A percentile compares a stretch with the other conserved stretches of the same genome.
These are phyloP conservation scores for Gastrophryne carolinensis DNA, from an alignment of 2,797 vertebrate genomes.

Conservation along the genomic window DNA sequence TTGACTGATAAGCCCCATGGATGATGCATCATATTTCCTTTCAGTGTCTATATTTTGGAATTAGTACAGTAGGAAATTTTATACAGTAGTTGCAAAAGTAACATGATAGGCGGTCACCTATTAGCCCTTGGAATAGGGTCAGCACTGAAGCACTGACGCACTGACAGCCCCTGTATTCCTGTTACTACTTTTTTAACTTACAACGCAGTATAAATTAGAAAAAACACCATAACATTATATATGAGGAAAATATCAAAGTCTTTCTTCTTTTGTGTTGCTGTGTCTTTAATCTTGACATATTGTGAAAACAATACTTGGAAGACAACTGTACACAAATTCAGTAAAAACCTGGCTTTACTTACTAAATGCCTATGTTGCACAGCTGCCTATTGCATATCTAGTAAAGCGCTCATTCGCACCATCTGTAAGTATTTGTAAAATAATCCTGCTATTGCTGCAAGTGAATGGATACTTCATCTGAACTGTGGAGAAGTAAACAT, in stretches of 20 bases:
- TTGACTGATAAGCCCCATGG: no score
- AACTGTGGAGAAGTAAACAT: not conserved
- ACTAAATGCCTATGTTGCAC: slow-evolving; percentile 19
- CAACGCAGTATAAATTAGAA: no score
- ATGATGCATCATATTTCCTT: no score
- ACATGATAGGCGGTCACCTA: no score
- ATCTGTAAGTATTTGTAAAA: slow-evolving; percentile 25
- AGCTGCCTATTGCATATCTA: slow-evolving; percentile 15
- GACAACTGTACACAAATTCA: not conserved
- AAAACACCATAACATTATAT: not conserved
- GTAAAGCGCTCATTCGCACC: slow-evolving; percentile 8
- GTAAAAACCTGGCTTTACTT: slow-evolving; percentile 21
- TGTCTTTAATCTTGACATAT: slow-evolving; percentile 1
- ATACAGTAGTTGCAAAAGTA: no score
- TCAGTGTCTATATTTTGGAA: no score
- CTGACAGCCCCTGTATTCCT: no score
- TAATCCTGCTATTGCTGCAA: not conserved
- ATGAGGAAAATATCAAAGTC: not conserved
- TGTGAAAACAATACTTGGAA: slow-evolving; percentile 18
- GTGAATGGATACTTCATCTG: not conserved
- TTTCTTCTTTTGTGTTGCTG: not conserved
- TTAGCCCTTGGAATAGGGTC: no score
- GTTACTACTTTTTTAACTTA: no score
- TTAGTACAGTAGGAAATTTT: no score
- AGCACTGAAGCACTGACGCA: no score